Evolutionary conservation across 2,888 invertebrate species (phyloP).

Genomic region (Subacronicta megacephala): DNA sequence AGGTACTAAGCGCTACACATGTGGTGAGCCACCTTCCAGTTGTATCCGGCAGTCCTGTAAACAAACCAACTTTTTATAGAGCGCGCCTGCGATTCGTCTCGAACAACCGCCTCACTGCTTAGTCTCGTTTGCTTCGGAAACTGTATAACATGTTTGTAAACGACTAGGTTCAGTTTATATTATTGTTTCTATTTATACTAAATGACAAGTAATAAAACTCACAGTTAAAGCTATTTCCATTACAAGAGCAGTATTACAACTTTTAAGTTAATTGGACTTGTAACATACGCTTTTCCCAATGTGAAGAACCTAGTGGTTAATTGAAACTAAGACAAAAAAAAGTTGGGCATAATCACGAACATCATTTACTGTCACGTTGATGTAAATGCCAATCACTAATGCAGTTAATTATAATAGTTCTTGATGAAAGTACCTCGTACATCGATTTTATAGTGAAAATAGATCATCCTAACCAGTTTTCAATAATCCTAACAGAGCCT

Average conservation of each 20-base stretch:
- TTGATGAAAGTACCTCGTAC: no score
- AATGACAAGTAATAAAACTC: conserved; percentile 26
- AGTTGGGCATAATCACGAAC: not conserved
- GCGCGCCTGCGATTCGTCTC: conserved; percentile 79
- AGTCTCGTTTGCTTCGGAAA: conserved; percentile 66
- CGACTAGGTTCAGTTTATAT: conserved; percentile 55
- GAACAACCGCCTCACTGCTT: conserved; percentile 65
- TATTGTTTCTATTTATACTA: conserved; percentile 44
- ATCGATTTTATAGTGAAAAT: no score
- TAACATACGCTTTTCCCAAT: not conserved
- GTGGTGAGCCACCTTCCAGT: conserved; percentile 74
- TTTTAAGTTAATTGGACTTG: conserved; percentile 28
- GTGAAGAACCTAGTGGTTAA: not conserved
- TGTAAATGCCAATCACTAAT: not conserved
- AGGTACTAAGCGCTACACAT: conserved; percentile 76
- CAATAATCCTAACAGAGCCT: no score
- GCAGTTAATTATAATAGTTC: no score
- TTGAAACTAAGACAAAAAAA: not conserved
- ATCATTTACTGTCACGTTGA: not conserved
- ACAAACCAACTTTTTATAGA: conserved; percentile 86
- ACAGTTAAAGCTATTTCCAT: conserved; percentile 10
- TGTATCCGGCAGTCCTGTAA: conserved; percentile 82
- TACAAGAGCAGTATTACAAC: conserved; percentile 7
- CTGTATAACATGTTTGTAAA: conserved; percentile 63
- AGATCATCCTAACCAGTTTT: no score